phyloP scores from a whole-genome alignment of 2,797 vertebrate genomes.

The Mormyrus proboscirostris region DNA sequence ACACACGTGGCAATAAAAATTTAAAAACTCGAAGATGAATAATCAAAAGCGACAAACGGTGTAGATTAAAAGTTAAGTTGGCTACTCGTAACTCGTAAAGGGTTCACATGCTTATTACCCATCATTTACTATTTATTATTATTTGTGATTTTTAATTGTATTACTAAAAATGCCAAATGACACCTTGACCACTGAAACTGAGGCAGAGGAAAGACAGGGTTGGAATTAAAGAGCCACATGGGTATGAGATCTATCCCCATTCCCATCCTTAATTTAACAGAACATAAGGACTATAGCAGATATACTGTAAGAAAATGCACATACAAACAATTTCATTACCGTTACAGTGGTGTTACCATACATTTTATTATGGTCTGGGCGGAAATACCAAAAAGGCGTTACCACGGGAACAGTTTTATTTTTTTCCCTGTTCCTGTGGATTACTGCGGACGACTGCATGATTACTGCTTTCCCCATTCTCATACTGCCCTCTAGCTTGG shows the following conservation, averaged over 20 bases:
- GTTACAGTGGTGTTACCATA: neutral
- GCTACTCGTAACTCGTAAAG: neutral
- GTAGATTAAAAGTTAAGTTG: neutral
- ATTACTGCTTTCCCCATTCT: neutral
- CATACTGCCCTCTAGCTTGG: neutral
- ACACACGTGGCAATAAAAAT: neutral
- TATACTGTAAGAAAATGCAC: neutral
- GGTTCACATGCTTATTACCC: neutral
- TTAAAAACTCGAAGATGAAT: neutral
- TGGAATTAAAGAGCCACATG: neutral
- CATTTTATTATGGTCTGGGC: neutral
- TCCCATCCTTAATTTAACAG: neutral
- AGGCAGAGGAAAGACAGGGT: neutral
- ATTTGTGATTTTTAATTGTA: neutral
- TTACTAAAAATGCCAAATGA: neutral
- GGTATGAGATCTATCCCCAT: neutral
- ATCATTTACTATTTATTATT: neutral
- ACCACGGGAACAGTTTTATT: neutral
- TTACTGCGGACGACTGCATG: neutral
- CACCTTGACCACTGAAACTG: neutral
- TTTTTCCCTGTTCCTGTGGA: neutral
- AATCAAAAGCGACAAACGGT: neutral
- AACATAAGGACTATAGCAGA: neutral
- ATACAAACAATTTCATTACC: neutral
- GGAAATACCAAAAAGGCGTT: neutral